Base-by-base conservation (phyloP, 2,113 vertebrate genomes). In the Sorex araneus region DNA sequence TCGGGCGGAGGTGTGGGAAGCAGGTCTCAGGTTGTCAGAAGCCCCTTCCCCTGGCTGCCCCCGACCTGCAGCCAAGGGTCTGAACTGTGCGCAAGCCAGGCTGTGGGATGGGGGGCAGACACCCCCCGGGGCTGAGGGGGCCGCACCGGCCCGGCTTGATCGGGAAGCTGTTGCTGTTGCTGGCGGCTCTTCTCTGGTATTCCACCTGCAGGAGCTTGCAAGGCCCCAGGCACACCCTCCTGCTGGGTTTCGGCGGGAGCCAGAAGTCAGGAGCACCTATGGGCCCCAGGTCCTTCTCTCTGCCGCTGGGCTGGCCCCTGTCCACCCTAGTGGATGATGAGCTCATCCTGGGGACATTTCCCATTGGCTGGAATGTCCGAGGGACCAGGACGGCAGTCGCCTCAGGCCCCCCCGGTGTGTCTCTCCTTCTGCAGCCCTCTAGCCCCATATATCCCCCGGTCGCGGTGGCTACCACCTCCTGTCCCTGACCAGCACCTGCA, bases 401-500 rank as follows among this genome's bases (percentile, higher is more conserved):
- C 79, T 79, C 84, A 77, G 45, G 95, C 90, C 73, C 32, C 97
- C 98, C 47, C 47, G 98, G 97, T 97, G 97, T 40, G 40, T 40
- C 40, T 40, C 4, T 40, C 40, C 40, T 4, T 40, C 40, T 40
- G 4, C 40, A 7, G 40, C 40, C 40, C 40, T 40, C 40, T 97
- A 98, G 98, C 97, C 97, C 97, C 97, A 97, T 98, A 98, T 98
- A 98, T 97, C 98, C 95, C 89, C 94, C 71, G 93, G 91, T 95
- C 92, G 89, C 87, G 0, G 94, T 82, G 94, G 95, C 13, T 84
- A 96, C 93, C 96, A 95, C n/a, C 16, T 93, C 94, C 47, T 0
- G 96, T 92, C 91, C 96, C 50, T 94, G 94, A 96, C 97, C 13
- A 50, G 47, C 47, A 50, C 47, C 96, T 92, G 94, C 89, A 23